These are phyloP conservation scores for Trissoscelio sp. DNA, from an alignment of 2,888 invertebrate species.

Conservation along the genomic window DNA sequence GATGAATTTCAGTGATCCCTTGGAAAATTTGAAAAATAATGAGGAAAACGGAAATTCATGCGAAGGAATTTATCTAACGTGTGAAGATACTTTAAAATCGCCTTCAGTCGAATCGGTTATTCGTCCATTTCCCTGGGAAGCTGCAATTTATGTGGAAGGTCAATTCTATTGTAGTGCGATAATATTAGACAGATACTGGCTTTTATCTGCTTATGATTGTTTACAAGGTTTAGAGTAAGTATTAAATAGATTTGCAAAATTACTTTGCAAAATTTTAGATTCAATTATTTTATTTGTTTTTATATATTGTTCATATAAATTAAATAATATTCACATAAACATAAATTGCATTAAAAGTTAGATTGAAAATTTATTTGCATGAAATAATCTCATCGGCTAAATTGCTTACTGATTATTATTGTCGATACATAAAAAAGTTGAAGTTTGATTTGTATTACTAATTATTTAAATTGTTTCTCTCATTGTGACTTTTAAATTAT, in stretches of 20 bases:
- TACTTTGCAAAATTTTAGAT: too few species aligned
- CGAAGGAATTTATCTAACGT: conserved; percentile 74
- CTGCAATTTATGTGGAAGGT: conserved; percentile 89
- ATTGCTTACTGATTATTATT: too few species aligned
- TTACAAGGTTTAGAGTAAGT: conserved; percentile 83
- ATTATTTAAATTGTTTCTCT: too few species aligned
- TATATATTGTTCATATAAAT: too few species aligned
- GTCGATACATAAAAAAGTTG: too few species aligned
- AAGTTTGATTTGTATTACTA: too few species aligned
- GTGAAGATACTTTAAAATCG: conserved; percentile 73
- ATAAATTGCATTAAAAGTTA: too few species aligned
- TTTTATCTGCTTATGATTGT: conserved; percentile 85
- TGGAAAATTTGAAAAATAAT: not conserved
- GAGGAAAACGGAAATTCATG: conserved; percentile 69
- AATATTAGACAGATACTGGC: conserved; percentile 88
- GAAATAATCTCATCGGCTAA: too few species aligned
- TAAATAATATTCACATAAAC: too few species aligned
- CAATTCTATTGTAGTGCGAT: conserved; percentile 88
- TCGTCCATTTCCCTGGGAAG: conserved; percentile 88
- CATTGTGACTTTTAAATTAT: too few species aligned
- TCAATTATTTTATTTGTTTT: too few species aligned
- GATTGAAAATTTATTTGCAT: too few species aligned
- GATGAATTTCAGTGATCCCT: not conserved
- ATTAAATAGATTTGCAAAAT: not conserved
- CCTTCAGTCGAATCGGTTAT: conserved; percentile 64